These are phyloP conservation scores for Mormyrus hasselquistii DNA, from an alignment of 2,797 vertebrate species.

Conservation along the genomic window DNA sequence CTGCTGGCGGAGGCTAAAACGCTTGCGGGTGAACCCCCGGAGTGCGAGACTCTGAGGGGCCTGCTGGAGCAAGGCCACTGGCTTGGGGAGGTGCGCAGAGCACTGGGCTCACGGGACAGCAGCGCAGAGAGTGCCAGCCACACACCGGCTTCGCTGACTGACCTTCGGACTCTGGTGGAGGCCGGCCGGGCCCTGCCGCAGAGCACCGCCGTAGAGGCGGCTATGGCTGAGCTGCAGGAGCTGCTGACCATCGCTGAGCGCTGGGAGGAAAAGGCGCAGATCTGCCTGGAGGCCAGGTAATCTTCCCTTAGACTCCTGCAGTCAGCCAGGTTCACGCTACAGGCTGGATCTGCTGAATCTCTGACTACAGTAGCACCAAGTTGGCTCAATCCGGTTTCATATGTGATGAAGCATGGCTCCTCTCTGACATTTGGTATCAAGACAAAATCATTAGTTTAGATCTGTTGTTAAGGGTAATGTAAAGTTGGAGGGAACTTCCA, in stretches of 20 bases:
- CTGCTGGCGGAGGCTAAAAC: conserved; percentile 82
- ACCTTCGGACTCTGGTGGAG: conserved; percentile 90
- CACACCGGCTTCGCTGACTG: conserved; percentile 67
- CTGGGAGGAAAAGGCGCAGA: conserved; percentile 88
- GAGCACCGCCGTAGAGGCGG: conserved; percentile 79
- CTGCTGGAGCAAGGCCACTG: conserved; percentile 85
- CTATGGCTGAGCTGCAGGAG: conserved; percentile 89
- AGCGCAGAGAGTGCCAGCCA: conserved; percentile 46
- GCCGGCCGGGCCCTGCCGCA: conserved; percentile 81
- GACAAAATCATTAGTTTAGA: background rate
- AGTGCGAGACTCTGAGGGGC: conserved; percentile 67
- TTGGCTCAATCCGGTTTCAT: background rate
- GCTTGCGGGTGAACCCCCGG: conserved; percentile 83
- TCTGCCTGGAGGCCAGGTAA: conserved; percentile 86
- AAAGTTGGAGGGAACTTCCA: background rate
- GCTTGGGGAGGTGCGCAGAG: conserved; percentile 74
- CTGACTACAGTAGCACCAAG: background rate
- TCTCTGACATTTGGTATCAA: background rate
- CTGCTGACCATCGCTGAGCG: conserved; percentile 87
- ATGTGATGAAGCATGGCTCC: background rate
- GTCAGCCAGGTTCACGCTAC: background rate
- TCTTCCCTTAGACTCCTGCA: conserved; percentile 18
- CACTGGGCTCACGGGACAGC: conserved; percentile 42
- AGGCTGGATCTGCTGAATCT: background rate
- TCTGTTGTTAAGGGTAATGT: background rate